Base-by-base conservation (phyloP, 2,113 vertebrate genomes). In the Himantopus leucocephalus region DNA sequence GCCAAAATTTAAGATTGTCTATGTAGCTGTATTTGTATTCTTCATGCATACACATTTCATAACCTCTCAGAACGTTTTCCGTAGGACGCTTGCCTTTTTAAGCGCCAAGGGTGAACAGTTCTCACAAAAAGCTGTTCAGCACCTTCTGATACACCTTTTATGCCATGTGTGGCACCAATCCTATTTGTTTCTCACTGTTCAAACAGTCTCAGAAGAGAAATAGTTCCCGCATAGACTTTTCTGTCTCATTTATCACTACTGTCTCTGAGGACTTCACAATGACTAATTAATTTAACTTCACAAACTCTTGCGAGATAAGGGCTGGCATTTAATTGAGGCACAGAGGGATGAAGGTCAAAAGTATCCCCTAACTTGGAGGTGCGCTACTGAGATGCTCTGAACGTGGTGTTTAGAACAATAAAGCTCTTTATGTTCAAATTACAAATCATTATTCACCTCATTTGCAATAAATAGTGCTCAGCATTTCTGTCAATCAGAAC, bases 241-340 rank as follows among this genome's bases (percentile, higher is more conserved):
- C 79, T 87, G 88, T 94, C 89, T 88, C 92, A 92, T 95, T 87
- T 71, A 89, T 97, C 96, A 96, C 88, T 71, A 35, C 80, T 92
- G 88, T 84, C 94, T 95, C 94, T 70, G 39, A 84, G 70, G 70
- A 43, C 37, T 95, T 97, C 85, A 77, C 91, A 82, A 27, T 81
- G 88, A 86, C 94, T 97, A 93, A 97, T 97, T 95, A 96, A 96
- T 96, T 94, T 91, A 87, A 84, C 86, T 92, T 91, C 76, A 84
- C 85, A 78, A 95, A 93, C 73, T 92, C 92, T 78, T 81, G 56
- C 5, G 6, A 95, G 95, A 87, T 93, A 94, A 94, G 56, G 76
- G 32, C 80, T 86, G 73, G 76, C 76, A 92, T 94, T 86, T 94
- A 90, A 95, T 83, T 89, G 83, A 96, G 64, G 60, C 52, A 75